Conservation (phyloP, 1,140 invertebrate species). For the Aleiodes sp. region DNA sequence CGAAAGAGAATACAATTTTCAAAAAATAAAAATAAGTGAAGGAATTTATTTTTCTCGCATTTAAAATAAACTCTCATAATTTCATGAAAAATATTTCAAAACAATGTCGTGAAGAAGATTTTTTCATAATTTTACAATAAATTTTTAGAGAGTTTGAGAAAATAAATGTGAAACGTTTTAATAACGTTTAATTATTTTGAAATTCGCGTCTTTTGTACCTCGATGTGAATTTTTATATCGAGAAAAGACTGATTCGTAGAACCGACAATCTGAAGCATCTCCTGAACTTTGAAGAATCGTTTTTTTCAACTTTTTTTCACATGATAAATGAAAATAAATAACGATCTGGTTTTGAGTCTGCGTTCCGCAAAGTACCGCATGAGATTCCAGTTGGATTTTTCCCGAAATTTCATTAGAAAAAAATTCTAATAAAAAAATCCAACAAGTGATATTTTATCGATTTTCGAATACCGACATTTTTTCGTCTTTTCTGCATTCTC, state of each 20-base stretch:
- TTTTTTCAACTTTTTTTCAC: no score
- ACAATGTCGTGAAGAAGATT: not conserved
- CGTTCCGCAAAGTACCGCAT: constrained; percentile 28
- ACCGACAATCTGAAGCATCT: constrained; percentile 18
- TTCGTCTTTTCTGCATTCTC: not conserved
- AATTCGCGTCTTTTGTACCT: not conserved
- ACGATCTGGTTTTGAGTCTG: constrained; percentile 12
- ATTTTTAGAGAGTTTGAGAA: not conserved
- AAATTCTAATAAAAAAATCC: not conserved
- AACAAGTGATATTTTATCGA: constrained; percentile 28
- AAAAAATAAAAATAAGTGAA: no score
- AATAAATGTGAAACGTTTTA: not conserved
- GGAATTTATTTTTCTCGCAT: no score
- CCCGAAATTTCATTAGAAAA: not conserved
- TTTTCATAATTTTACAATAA: not conserved
- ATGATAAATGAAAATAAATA: not conserved
- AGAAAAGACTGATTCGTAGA: constrained; percentile 33
- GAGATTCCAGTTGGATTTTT: constrained; percentile 32
- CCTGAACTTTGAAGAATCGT: not conserved
- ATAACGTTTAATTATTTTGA: not conserved
- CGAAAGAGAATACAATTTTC: no score
- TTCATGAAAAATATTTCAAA: no score
- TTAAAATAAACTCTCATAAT: no score
- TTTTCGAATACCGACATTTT: no score
- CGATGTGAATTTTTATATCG: constrained; percentile 24